A percentile compares a stretch with the other conserved stretches of the same genome.
phyloP scores from a whole-genome alignment of 2,113 vertebrate genomes.

The Mustelus asterias region DNA sequence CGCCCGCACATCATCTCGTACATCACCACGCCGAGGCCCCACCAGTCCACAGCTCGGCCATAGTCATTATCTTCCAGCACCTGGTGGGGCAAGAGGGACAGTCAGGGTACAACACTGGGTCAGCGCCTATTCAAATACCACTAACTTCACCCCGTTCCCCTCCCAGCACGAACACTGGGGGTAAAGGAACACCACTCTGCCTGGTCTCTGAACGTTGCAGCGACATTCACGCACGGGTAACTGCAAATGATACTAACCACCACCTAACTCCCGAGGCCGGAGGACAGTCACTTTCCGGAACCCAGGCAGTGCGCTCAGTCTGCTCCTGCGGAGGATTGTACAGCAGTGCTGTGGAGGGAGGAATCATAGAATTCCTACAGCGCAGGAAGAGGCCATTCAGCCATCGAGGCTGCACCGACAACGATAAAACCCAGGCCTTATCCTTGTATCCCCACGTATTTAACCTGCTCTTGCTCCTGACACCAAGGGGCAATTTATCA shows the following conservation, averaged over 20 bases:
- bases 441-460: too few relatives aligned
- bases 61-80: constrained; percentile 91
- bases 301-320: neutral
- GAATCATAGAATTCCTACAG: too few relatives aligned
- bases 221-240: neutral
- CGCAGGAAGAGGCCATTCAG: too few relatives aligned
- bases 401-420: too few relatives aligned
- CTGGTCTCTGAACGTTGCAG: neutral
- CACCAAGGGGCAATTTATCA: too few relatives aligned
- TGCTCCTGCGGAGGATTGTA: neutral
- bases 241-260: neutral
- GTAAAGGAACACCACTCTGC: neutral
- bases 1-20: constrained; percentile 92
- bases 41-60: constrained; percentile 85
- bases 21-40: constrained; percentile 90
- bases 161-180: neutral
- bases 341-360: neutral
- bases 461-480: too few relatives aligned
- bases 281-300: neutral
- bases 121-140: neutral
- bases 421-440: too few relatives aligned
- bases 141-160: neutral
- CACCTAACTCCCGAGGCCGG: neutral
- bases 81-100: constrained; percentile 48
- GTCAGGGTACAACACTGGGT: neutral